These are phyloP conservation scores for Hipposideros larvatus DNA, from an alignment of 2,797 vertebrate species.

Conservation along the genomic window DNA sequence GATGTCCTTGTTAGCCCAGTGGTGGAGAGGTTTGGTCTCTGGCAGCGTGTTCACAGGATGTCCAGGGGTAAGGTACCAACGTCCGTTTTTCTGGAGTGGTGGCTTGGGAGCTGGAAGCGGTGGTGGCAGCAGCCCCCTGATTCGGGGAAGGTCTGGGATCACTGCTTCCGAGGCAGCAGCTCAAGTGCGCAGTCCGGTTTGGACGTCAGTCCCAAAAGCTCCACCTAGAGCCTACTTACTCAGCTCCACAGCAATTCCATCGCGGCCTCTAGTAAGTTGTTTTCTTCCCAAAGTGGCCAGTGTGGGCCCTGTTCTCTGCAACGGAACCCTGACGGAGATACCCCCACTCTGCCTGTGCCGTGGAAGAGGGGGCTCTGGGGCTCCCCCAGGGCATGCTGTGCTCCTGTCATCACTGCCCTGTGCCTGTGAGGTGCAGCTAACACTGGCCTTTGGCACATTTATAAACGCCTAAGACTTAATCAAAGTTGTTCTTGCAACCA, in stretches of 20 bases:
- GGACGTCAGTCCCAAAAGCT: background rate
- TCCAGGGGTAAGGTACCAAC: rapidly evolving
- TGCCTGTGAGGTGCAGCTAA: rapidly evolving
- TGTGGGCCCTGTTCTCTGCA: background rate
- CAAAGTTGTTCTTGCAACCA: background rate
- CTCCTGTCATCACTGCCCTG: background rate
- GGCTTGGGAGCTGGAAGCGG: background rate
- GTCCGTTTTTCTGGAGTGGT: background rate
- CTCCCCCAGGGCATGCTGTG: rapidly evolving
- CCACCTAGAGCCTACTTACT: background rate
- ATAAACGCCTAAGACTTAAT: background rate
- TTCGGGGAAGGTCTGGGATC: background rate
- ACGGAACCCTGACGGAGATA: background rate
- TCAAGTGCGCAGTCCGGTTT: rapidly evolving
- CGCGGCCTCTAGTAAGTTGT: rapidly evolving
- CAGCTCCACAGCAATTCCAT: rapidly evolving
- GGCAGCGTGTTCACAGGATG: rapidly evolving
- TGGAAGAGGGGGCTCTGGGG: rapidly evolving
- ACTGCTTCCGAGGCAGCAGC: background rate
- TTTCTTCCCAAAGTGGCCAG: background rate
- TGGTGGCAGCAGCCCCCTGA: rapidly evolving
- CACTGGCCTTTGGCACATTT: background rate
- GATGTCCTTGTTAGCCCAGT: rapidly evolving
- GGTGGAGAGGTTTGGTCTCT: too few relatives aligned
- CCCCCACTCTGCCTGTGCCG: background rate